These are phyloP conservation scores for Drepanosiphum platanoidis DNA, from an alignment of 2,888 invertebrate genomes.

Conservation along the genomic window DNA sequence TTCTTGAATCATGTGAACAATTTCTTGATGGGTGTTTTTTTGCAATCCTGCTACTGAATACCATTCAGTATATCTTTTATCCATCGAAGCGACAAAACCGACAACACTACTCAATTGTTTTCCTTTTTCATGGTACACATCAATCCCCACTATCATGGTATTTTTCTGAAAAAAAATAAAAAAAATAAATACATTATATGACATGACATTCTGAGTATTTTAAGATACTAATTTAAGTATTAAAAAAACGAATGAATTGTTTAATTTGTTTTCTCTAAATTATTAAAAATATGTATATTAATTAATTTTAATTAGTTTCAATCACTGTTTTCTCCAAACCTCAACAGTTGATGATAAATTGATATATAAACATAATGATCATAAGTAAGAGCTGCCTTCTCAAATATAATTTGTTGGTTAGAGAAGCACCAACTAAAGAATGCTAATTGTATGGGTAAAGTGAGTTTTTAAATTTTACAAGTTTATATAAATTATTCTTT, in stretches of 20 bases:
- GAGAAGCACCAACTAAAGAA: too few species aligned
- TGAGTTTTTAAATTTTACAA: too few species aligned
- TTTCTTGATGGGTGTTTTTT: conserved; percentile 75
- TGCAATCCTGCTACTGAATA: conserved; percentile 80
- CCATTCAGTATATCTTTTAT: conserved; percentile 81
- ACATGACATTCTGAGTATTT: neutral
- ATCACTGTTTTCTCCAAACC: too few species aligned
- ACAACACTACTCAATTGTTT: conserved; percentile 75
- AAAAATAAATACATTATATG: neutral
- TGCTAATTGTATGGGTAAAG: too few species aligned
- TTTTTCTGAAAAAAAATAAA: conserved; percentile 68
- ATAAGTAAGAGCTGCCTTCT: too few species aligned
- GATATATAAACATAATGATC: too few species aligned
- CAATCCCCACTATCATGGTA: conserved; percentile 89
- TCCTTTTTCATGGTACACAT: conserved; percentile 81
- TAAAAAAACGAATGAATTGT: neutral
- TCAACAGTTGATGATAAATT: too few species aligned
- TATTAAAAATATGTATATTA: too few species aligned
- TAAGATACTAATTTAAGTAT: neutral
- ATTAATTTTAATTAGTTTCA: neutral
- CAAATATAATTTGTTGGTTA: too few species aligned
- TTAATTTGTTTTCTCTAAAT: too few species aligned
- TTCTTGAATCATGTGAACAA: conserved; percentile 33
- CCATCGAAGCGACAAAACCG: conserved; percentile 85
- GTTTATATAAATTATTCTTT: too few species aligned